Conservation (phyloP, 2,797 vertebrate species). For the Ctenosaura bakeri region DNA sequence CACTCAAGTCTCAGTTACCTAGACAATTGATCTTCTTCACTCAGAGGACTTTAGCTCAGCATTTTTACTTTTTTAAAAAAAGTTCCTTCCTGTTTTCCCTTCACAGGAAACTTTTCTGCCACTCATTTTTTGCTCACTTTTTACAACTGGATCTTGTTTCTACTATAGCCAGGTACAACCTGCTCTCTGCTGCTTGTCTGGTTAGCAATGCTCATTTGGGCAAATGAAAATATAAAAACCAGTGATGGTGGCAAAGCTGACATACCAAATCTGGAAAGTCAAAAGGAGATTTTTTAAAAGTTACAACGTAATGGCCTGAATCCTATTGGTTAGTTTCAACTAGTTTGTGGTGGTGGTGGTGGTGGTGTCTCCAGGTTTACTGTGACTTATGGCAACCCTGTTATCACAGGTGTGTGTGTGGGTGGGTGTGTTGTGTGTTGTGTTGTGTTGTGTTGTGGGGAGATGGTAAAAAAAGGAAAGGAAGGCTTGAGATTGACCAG, state of each 20-base stretch:
- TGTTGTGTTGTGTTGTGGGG: no score
- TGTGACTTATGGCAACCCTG: no score
- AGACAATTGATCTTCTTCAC: constrained; percentile 19
- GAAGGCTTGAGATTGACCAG: no score
- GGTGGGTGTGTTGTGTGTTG: no score
- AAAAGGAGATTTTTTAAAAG: not conserved
- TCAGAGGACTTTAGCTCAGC: not conserved
- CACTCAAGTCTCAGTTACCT: constrained; percentile 3
- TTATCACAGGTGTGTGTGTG: no score
- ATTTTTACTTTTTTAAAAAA: not conserved
- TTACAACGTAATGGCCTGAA: no score
- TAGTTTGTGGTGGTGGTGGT: no score
- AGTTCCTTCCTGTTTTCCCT: not conserved
- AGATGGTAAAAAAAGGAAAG: no score
- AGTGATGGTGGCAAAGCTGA: not conserved
- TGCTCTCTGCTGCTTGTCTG: not conserved
- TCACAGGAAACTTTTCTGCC: not conserved
- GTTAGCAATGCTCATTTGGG: not conserved
- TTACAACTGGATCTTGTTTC: not conserved
- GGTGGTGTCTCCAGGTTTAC: no score
- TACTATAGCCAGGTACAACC: no score
- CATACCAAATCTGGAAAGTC: not conserved
- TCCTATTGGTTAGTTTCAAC: no score
- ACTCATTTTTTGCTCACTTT: not conserved
- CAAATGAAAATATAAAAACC: not conserved